Evolutionary conservation across 2,888 invertebrate genomes (phyloP).

Genomic region (Lasioglossum pauxillum): DNA sequence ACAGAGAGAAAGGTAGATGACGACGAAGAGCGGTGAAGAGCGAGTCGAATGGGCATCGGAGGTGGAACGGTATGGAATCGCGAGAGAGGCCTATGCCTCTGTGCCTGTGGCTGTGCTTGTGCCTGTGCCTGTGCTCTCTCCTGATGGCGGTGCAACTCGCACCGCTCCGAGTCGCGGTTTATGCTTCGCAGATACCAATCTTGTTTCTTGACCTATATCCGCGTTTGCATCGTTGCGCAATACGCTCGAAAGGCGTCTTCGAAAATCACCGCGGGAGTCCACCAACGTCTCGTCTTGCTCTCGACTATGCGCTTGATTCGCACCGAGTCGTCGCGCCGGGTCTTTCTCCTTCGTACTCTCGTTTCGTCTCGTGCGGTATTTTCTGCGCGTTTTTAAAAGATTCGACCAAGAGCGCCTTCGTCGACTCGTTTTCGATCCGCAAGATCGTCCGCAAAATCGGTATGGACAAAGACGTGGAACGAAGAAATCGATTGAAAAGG

Average conservation of each 20-base stretch:
- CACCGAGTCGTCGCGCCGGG: neutral
- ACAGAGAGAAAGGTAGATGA: neutral
- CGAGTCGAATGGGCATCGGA: conserved; percentile 19
- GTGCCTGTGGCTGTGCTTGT: neutral
- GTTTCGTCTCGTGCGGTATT: neutral
- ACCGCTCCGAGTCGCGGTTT: conserved; percentile 34
- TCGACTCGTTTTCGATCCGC: neutral
- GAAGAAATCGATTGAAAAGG: neutral
- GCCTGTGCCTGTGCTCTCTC: conserved; percentile 28
- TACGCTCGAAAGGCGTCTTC: conserved; percentile 79
- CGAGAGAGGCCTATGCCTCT: conserved; percentile 17
- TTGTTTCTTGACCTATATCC: conserved; percentile 85
- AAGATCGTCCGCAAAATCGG: neutral
- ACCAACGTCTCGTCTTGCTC: conserved; percentile 7
- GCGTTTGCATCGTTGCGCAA: conserved; percentile 84
- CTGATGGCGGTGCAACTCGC: conserved; percentile 27
- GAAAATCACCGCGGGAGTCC: conserved; percentile 73
- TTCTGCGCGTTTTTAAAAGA: too few species aligned
- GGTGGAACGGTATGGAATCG: conserved; percentile 22
- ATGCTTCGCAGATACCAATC: conserved; percentile 82
- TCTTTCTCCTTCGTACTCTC: neutral
- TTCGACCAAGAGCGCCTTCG: too few species aligned
- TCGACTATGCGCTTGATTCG: neutral
- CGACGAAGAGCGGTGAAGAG: conserved; percentile 13
- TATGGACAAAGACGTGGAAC: neutral